phyloP scores from a whole-genome alignment of 1,140 invertebrate genomes.

The Calycopis cecrops region DNA sequence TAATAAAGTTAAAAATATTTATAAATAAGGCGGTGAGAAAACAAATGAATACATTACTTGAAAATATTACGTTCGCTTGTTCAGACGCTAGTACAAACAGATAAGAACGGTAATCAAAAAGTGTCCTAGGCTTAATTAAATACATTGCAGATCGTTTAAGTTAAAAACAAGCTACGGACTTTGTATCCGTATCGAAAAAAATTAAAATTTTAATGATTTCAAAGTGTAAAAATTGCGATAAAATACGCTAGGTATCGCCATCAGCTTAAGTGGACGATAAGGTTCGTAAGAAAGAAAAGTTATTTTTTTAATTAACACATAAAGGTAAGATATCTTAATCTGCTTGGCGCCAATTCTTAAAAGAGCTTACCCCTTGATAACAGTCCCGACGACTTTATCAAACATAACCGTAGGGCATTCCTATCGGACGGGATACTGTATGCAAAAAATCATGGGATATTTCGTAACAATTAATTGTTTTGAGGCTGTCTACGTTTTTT shows the following conservation, averaged over 20 bases:
- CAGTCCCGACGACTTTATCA: constrained; percentile 60
- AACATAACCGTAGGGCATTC: constrained; percentile 50
- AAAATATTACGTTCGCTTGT: constrained; percentile 6
- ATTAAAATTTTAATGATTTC: constrained; percentile 49
- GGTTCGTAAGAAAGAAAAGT: constrained; percentile 52
- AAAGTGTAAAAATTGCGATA: constrained; percentile 68
- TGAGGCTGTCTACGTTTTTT: constrained; percentile 28
- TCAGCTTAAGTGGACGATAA: constrained; percentile 69
- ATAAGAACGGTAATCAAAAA: not conserved
- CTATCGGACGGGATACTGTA: constrained; percentile 50
- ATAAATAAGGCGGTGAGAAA: not conserved
- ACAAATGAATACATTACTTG: constrained; percentile 8
- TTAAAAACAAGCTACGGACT: constrained; percentile 20
- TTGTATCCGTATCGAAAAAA: constrained; percentile 26
- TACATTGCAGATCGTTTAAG: constrained; percentile 15
- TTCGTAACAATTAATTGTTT: constrained; percentile 52
- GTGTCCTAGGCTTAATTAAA: constrained; percentile 18
- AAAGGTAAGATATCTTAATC: constrained; percentile 69
- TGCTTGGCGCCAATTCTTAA: constrained; percentile 67
- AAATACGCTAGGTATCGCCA: constrained; percentile 49
- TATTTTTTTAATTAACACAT: constrained; percentile 74
- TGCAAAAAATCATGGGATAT: constrained; percentile 61
- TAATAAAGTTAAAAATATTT: not conserved
- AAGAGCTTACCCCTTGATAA: constrained; percentile 66
- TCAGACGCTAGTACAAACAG: not conserved